A percentile compares a stretch with the other conserved stretches of the same genome.
These are phyloP conservation scores for Phodopus roborovskii DNA, from an alignment of 2,113 vertebrate genomes.

Conservation along the genomic window DNA sequence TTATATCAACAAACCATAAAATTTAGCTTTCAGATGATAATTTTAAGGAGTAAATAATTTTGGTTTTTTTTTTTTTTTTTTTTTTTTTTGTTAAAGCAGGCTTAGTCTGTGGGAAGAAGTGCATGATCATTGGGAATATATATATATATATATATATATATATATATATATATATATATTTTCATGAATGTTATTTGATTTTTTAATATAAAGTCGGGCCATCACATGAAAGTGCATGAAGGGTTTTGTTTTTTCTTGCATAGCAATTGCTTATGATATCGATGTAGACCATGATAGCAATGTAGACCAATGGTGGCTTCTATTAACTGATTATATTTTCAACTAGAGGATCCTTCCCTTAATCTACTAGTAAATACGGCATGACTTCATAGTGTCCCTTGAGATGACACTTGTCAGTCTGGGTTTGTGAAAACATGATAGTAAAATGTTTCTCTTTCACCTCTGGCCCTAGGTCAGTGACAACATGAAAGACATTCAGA, in stretches of 20 bases:
- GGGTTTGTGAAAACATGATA: neutral
- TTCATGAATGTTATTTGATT: neutral
- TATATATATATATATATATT: neutral
- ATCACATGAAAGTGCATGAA: neutral
- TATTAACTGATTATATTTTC: neutral
- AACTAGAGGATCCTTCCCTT: neutral
- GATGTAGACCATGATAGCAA: neutral
- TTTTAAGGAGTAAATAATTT: neutral
- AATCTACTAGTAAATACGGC: neutral
- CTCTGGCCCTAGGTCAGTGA: conserved; percentile 22
- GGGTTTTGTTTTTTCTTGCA: neutral
- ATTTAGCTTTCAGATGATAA: conserved; percentile 21
- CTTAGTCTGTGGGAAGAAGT: neutral
- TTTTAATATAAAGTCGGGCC: neutral
- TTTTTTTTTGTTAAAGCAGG: conserved; percentile 4
- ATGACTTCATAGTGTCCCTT: neutral
- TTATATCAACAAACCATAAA: neutral
- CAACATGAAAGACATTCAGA: neutral
- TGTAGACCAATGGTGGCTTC: neutral
- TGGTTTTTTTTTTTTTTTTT: conserved; percentile 15
- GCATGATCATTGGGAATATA: neutral
- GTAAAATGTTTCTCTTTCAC: conserved; percentile 3
- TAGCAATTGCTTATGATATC: neutral
- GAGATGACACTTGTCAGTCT: neutral
- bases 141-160: neutral